Percentiles rank a stretch among this genome's conserved stretches.
Conservation (phyloP, 2,797 vertebrate species). For the Gobio occitaniae region DNA sequence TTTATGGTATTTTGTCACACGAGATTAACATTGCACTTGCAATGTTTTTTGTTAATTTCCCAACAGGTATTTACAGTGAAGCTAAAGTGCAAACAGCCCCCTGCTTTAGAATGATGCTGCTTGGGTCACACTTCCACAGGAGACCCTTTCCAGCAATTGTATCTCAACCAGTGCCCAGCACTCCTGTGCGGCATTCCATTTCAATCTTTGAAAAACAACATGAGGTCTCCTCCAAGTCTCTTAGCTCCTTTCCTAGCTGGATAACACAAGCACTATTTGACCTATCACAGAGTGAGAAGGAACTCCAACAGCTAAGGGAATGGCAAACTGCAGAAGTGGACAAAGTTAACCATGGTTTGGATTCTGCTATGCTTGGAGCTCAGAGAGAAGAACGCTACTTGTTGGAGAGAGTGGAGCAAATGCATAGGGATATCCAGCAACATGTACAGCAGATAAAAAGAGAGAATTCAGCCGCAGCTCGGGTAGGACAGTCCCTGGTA, state of each 20-base stretch:
- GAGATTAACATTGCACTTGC: neutral
- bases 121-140: constrained; percentile 55
- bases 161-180: constrained; percentile 58
- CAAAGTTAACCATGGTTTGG: constrained; percentile 72
- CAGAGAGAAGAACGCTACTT: constrained; percentile 76
- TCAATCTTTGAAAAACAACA: constrained; percentile 48
- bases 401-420: constrained; percentile 74
- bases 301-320: constrained; percentile 72
- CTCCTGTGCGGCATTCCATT: constrained; percentile 35
- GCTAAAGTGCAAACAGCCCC: neutral
- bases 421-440: constrained; percentile 71
- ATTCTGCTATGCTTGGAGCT: constrained; percentile 70
- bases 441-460: constrained; percentile 75
- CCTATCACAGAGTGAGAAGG: constrained; percentile 71
- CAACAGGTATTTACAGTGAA: constrained; percentile 37
- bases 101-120: constrained; percentile 52
- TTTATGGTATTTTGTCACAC: constrained; percentile 10
- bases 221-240: constrained; percentile 61
- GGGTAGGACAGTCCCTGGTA: constrained; percentile 73
- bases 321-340: constrained; percentile 75
- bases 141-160: constrained; percentile 37
- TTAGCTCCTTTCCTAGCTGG: constrained; percentile 69
- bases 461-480: constrained; percentile 74
- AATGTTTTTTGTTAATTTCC: neutral
- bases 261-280: constrained; percentile 74